Conservation (phyloP, 2,113 vertebrate genomes). For the Pseudolaguvia tuberculata region DNA sequence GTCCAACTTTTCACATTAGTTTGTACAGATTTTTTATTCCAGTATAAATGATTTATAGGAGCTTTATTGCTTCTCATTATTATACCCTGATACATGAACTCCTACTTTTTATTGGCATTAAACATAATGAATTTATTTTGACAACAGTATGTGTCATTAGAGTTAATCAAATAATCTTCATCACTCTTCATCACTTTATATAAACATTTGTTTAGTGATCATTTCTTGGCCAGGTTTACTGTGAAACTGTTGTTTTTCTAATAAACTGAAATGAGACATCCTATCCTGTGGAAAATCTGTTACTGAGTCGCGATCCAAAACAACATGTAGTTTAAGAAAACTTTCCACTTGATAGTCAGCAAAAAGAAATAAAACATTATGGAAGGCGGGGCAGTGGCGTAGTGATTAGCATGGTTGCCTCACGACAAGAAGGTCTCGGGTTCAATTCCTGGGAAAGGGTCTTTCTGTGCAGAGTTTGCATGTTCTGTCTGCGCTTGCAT, state of each 20-base stretch:
- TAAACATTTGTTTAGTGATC: background rate
- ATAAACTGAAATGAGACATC: background rate
- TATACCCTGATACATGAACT: background rate
- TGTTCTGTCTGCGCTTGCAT: too few relatives aligned
- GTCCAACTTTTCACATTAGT: background rate
- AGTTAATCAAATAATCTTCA: background rate
- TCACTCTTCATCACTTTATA: background rate
- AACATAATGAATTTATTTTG: background rate
- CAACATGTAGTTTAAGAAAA: too few relatives aligned
- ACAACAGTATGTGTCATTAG: background rate
- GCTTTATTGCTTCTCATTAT: background rate
- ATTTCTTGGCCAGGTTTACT: background rate
- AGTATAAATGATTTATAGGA: background rate
- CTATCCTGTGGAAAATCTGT: background rate
- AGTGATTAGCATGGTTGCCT: too few relatives aligned
- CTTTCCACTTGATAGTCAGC: too few relatives aligned
- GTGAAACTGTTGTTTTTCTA: background rate
- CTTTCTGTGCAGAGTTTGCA: too few relatives aligned
- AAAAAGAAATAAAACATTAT: conserved; percentile 3
- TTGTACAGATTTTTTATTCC: background rate
- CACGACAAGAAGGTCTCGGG: too few relatives aligned
- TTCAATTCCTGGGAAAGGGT: too few relatives aligned
- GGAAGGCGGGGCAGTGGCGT: too few relatives aligned
- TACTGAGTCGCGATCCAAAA: background rate
- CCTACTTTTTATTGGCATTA: background rate